A percentile compares a stretch with the other conserved stretches of the same genome.
phyloP scores from a whole-genome alignment of 1,140 invertebrate genomes.

The Leptinotarsa lineolata region DNA sequence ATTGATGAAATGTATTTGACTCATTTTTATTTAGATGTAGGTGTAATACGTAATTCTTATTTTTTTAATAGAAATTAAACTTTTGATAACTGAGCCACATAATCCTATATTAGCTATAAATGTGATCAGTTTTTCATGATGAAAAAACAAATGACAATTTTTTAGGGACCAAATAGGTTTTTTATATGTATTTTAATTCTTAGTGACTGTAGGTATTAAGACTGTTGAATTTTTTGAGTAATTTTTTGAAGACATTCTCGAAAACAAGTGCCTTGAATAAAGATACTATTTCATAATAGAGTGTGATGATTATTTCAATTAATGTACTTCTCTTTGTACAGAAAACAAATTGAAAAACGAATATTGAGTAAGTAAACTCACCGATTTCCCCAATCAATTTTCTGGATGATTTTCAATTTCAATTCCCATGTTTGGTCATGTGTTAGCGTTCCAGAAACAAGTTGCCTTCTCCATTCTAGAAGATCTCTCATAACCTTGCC shows the following conservation, averaged over 20 bases:
- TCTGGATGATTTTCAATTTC: constrained; percentile 82
- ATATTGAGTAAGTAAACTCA: constrained; percentile 64
- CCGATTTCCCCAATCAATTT: constrained; percentile 96
- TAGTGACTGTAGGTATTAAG: constrained; percentile 42
- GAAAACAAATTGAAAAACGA: neutral
- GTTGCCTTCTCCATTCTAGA: constrained; percentile 78
- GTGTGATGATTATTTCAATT: neutral
- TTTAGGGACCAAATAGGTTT: neutral
- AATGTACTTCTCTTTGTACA: neutral
- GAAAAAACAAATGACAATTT: neutral
- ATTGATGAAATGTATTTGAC: neutral
- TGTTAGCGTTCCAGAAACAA: constrained; percentile 84
- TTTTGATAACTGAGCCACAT: neutral
- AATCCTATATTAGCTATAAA: neutral
- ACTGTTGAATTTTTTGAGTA: constrained; percentile 16
- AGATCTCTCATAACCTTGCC: constrained; percentile 88
- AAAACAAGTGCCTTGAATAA: constrained; percentile 20
- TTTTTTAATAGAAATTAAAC: no score
- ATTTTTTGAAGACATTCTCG: neutral
- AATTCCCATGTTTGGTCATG: constrained; percentile 86
- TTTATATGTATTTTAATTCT: neutral
- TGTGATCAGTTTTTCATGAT: neutral
- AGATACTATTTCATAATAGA: neutral
- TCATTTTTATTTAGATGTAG: no score
- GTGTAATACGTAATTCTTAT: no score